Conservation (phyloP, 2,888 invertebrate species). For the Ophioninae sp. region DNA sequence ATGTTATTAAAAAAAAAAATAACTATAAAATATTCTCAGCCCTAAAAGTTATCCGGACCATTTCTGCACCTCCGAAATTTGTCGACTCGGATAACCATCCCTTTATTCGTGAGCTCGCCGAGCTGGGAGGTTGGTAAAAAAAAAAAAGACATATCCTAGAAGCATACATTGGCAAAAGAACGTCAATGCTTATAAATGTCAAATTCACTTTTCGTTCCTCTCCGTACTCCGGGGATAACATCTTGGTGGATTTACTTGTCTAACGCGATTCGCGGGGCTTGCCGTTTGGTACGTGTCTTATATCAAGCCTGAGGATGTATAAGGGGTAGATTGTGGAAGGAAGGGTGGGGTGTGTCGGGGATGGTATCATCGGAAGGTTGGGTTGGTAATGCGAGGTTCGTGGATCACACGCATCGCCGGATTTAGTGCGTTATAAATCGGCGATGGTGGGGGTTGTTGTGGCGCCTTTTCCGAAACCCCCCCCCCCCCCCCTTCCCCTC, state of each 20-base stretch:
- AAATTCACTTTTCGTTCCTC: constrained; percentile 50
- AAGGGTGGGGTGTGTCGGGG: constrained; percentile 1
- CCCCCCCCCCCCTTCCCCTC: no score
- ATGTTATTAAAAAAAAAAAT: no score
- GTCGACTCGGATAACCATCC: not conserved
- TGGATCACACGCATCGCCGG: constrained; percentile 74
- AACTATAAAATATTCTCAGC: no score
- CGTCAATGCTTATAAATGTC: constrained; percentile 22
- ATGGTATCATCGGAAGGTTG: not conserved
- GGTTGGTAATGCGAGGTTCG: constrained; percentile 68
- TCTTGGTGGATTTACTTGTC: constrained; percentile 59
- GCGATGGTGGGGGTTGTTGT: constrained; percentile 68
- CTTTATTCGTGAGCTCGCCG: not conserved
- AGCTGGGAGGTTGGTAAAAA: no score
- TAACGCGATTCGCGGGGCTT: constrained; percentile 47
- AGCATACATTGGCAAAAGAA: not conserved
- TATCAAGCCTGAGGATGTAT: constrained; percentile 26
- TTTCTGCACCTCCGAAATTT: no score
- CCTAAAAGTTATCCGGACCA: no score
- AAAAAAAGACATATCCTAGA: not conserved
- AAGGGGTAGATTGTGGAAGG: not conserved
- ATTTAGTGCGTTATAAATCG: constrained; percentile 78
- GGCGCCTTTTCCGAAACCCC: constrained; percentile 72
- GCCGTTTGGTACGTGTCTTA: constrained; percentile 26
- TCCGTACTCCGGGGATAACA: constrained; percentile 40